Conservation (phyloP, 2,797 vertebrate species). For the Myripristis jacobus region DNA sequence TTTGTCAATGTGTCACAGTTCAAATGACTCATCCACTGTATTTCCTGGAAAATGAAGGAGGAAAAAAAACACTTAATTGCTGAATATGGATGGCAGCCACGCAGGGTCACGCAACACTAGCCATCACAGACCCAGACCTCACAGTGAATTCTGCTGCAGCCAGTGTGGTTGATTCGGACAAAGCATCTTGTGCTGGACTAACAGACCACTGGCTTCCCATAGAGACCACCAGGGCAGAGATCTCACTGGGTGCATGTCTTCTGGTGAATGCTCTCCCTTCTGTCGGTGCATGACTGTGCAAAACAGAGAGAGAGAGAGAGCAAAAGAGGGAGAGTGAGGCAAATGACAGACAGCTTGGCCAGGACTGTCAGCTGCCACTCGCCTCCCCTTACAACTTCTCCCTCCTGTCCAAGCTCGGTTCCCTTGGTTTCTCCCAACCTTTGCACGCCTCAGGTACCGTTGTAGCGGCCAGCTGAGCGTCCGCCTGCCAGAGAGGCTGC, state of each 20-base stretch:
- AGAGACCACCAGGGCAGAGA: constrained; percentile 68
- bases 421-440: constrained; percentile 41
- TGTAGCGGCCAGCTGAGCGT: constrained; percentile 56
- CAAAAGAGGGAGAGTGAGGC: constrained; percentile 30
- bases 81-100: constrained; percentile 38
- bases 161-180: constrained; percentile 32
- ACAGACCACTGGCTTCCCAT: constrained; percentile 32
- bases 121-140: constrained; percentile 35
- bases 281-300: constrained; percentile 11
- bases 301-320: constrained; percentile 28
- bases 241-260: constrained; percentile 34
- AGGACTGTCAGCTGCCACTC: constrained; percentile 65
- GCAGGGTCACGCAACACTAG: constrained; percentile 32
- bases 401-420: constrained; percentile 39
- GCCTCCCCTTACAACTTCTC: constrained; percentile 50
- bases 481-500: constrained; percentile 65
- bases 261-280: constrained; percentile 22
- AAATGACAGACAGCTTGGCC: constrained; percentile 57
- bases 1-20: constrained; percentile 55
- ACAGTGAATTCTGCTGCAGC: constrained; percentile 33
- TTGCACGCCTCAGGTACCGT: constrained; percentile 64
- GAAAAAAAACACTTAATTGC: constrained; percentile 25
- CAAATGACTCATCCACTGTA: constrained; percentile 54
- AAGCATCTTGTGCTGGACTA: constrained; percentile 31
- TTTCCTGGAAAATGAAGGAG: constrained; percentile 56